phyloP scores from a whole-genome alignment of 2,888 invertebrate species.

The Mimumesa dahlbomi region DNA sequence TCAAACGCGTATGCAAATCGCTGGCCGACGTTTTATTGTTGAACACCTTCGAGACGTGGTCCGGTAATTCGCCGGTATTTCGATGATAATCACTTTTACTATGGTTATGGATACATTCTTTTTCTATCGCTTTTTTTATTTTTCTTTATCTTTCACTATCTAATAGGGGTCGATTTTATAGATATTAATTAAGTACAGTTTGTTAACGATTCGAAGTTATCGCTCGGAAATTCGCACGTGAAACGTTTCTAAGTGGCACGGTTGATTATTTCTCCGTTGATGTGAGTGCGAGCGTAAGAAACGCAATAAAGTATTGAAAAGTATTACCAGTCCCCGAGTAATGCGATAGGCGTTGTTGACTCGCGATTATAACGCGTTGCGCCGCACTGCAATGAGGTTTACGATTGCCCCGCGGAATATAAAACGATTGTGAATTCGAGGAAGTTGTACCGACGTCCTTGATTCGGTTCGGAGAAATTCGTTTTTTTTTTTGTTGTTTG shows the following conservation, averaged over 20 bases:
- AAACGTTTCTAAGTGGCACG: too few relatives aligned
- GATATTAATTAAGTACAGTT: too few relatives aligned
- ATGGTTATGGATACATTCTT: too few relatives aligned
- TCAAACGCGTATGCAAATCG: constrained; percentile 34
- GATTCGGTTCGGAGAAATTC: constrained; percentile 40
- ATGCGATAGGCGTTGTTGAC: constrained; percentile 54
- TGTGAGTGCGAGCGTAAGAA: constrained; percentile 16
- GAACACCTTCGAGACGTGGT: constrained; percentile 8
- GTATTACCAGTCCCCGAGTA: constrained; percentile 25
- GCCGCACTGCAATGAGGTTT: constrained; percentile 52
- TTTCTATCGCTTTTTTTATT: too few relatives aligned
- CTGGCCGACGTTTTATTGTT: neutral
- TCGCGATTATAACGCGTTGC: constrained; percentile 54
- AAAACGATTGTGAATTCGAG: constrained; percentile 45
- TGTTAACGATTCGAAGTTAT: too few relatives aligned
- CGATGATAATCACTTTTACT: too few relatives aligned
- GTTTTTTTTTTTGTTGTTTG: too few relatives aligned
- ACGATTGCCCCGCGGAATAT: constrained; percentile 47
- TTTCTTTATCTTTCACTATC: too few relatives aligned
- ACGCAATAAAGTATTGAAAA: constrained; percentile 35
- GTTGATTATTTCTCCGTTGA: too few relatives aligned
- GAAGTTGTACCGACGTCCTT: constrained; percentile 42
- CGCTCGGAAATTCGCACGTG: too few relatives aligned
- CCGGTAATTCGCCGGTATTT: too few relatives aligned
- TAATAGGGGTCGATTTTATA: too few relatives aligned